Base-by-base conservation (phyloP, 2,797 vertebrate species). In the Urocyon cinereoargenteus region DNA sequence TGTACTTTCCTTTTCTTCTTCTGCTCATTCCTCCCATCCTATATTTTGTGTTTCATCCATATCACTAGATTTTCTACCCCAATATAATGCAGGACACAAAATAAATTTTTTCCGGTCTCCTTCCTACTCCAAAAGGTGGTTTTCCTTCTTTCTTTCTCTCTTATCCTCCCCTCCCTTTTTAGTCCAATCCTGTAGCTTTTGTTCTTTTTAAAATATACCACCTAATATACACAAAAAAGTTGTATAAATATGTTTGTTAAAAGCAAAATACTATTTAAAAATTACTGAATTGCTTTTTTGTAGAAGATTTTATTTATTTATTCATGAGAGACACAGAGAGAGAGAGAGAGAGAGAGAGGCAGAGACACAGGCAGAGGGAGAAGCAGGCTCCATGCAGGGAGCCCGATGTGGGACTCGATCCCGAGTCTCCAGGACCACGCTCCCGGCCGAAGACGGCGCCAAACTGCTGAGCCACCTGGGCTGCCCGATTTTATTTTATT, bases 21-120 rank as follows among this genome's bases (percentile, higher is more conserved):
- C 55, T 90, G 24, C 24, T 90, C 34, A 59, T 96, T 62, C 31
- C 11, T 53, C 22, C 55, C 26, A n/a, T 6, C 28, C 55, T 53
- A 70, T 34, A 82, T 70, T 91, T 70, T 86, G 34, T 83, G n/a
- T 83, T 87, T 94, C 77, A 61, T 68, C 68, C 78, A 6, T n/a
- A 45, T 61, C 53, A 28, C 15, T 57, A 75, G 24, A 26, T 26
- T 86, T 22, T 73, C 55, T 91, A 68, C 51, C 57, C 79, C 64
- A n/a, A 10, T 85, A 79, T 55, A 92, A 86, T n/a, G 31, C 24
- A 73, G 45, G 11, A 66, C 31, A 61, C n/a, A 34, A 82, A 55
- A 34, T 36, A 73, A 86, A 57, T 66, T 88, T n/a, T 83, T 86
- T 94, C 87, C 40, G 36, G 18, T 91, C 45, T 62, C 19, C 72